A percentile compares a stretch with the other conserved stretches of the same genome.
Conservation (phyloP, 1,140 invertebrate genomes). For the Brachionus rubens region DNA sequence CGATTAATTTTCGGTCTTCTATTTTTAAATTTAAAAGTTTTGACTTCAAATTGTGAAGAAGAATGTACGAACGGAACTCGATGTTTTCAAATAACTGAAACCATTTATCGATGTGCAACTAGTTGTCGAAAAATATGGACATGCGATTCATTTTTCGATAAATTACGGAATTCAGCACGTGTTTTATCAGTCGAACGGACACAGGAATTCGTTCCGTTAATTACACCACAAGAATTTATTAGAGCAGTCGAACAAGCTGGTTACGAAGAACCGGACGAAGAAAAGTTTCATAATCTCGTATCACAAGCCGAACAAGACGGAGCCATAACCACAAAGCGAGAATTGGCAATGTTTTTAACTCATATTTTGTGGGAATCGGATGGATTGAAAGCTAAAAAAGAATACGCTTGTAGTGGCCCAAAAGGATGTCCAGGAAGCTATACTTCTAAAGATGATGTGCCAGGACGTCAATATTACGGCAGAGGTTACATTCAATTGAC, state of each 20-base stretch:
- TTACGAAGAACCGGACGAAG: not conserved
- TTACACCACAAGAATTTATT: constrained; percentile 24
- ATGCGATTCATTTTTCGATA: not conserved
- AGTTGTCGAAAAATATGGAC: not conserved
- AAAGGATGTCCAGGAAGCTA: not conserved
- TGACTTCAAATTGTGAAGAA: not conserved
- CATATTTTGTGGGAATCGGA: constrained; percentile 33
- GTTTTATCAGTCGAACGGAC: not conserved
- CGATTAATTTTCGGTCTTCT: not conserved
- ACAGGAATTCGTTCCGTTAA: not conserved
- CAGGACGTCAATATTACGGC: constrained; percentile 14
- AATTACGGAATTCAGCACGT: not conserved
- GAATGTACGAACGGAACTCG: not conserved
- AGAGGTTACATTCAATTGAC: constrained; percentile 38
- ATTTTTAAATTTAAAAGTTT: not conserved
- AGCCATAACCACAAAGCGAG: not conserved
- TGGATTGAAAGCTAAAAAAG: constrained; percentile 12
- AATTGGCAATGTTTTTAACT: constrained; percentile 15
- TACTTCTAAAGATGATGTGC: not conserved
- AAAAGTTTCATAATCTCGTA: constrained; percentile 21
- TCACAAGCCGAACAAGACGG: not conserved
- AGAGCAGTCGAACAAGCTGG: not conserved
- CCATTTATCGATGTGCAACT: not conserved
- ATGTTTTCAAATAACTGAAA: constrained; percentile 3
- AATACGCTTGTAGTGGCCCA: constrained; percentile 6